Percentiles rank a stretch among this genome's conserved stretches.
Evolutionary conservation across 2,113 vertebrate species (phyloP).

Genomic region (Taurulus bubalis): DNA sequence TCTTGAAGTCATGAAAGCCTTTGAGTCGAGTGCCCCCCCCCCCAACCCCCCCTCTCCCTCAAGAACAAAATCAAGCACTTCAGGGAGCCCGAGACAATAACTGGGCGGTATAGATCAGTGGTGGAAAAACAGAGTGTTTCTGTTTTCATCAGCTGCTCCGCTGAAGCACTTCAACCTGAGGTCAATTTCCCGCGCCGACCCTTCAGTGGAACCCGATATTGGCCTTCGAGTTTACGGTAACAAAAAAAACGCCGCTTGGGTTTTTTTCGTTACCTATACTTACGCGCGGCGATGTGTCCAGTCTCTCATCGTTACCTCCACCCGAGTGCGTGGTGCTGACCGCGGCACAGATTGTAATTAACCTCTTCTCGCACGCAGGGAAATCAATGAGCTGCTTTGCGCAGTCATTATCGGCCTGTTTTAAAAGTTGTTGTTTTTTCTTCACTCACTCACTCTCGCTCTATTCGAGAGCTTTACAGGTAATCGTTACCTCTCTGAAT

Average conservation of each 20-base stretch:
- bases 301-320: constrained; percentile 26
- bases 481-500: constrained; percentile 25
- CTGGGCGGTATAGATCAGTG: constrained; percentile 47
- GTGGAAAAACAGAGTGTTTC: constrained; percentile 47
- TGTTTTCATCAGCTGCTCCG: constrained; percentile 36
- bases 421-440: constrained; percentile 56
- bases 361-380: constrained; percentile 52
- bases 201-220: constrained; percentile 20
- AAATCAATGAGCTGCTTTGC: constrained; percentile 66
- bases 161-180: constrained; percentile 20
- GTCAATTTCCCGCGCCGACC: constrained; percentile 34
- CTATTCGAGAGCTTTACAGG: constrained; percentile 16
- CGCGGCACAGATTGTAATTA: constrained; percentile 65
- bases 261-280: constrained; percentile 14
- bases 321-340: constrained; percentile 21
- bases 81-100: constrained; percentile 36
- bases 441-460: constrained; percentile 28
- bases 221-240: neutral
- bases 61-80: constrained; percentile 40
- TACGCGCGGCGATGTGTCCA: neutral
- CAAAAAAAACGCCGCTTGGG: constrained; percentile 33
- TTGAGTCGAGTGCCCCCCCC: constrained; percentile 36
- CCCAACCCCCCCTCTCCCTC: too few species aligned
- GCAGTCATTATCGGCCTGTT: constrained; percentile 53
- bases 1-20: constrained; percentile 44